Evolutionary conservation across 2,888 invertebrate genomes (phyloP).

Genomic region (Netelia fuscicornis): DNA sequence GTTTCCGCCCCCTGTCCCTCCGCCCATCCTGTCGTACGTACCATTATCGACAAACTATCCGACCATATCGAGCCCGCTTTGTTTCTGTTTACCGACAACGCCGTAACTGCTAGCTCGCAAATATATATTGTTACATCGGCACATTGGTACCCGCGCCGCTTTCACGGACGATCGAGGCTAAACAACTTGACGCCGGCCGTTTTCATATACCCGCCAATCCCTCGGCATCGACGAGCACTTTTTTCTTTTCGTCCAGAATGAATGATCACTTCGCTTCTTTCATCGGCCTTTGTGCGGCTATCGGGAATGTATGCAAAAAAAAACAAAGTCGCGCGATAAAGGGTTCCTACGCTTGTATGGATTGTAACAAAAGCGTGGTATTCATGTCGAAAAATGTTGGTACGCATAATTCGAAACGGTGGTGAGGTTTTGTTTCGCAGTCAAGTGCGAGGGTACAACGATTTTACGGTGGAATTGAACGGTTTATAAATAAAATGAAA

Average conservation of each 20-base stretch:
- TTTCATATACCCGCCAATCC: constrained; percentile 33
- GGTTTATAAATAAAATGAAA: background rate
- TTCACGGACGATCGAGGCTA: constrained; percentile 49
- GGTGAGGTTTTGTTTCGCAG: background rate
- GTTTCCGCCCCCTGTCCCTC: background rate
- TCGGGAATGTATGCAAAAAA: constrained; percentile 9
- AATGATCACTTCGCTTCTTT: constrained; percentile 35
- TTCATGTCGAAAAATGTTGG: constrained; percentile 4
- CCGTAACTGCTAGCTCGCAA: constrained; percentile 34
- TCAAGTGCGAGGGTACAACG: too few species aligned
- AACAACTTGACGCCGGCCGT: constrained; percentile 53
- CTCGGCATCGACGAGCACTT: constrained; percentile 41
- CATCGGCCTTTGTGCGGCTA: constrained; percentile 14
- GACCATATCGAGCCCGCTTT: constrained; percentile 65
- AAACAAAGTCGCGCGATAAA: background rate
- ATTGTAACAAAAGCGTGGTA: background rate
- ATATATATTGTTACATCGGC: constrained; percentile 3
- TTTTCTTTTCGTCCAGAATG: constrained; percentile 13
- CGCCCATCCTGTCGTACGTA: constrained; percentile 35
- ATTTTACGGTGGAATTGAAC: background rate
- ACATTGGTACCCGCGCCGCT: constrained; percentile 6
- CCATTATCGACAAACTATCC: constrained; percentile 69
- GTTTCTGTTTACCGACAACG: constrained; percentile 52
- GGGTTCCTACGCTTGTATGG: background rate
- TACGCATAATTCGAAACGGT: background rate